phyloP scores from a whole-genome alignment of 1,140 invertebrate species.

The Diplogasteroides magnus region DNA sequence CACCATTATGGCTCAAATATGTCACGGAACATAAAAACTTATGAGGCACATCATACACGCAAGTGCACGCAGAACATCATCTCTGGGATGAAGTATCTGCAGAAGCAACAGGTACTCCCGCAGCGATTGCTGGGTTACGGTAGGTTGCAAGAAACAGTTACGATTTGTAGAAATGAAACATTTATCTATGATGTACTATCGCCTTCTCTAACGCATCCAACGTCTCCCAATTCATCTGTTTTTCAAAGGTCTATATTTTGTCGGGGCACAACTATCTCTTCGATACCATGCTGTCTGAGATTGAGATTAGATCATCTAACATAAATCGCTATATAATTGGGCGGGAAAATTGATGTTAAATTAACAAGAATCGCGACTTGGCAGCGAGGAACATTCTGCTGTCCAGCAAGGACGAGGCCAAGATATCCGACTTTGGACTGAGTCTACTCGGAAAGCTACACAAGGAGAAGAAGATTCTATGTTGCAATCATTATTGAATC shows the following conservation, averaged over 20 bases:
- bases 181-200: too few relatives aligned
- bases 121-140: too few relatives aligned
- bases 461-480: conserved; percentile 29
- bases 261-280: not conserved
- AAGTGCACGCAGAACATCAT: conserved; percentile 16
- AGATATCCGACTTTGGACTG: conserved; percentile 35
- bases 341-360: not conserved
- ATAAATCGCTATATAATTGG: too few relatives aligned
- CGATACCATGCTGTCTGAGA: too few relatives aligned
- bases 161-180: not conserved
- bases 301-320: too few relatives aligned
- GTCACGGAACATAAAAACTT: too few relatives aligned
- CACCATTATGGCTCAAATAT: conserved; percentile 13
- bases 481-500: too few relatives aligned
- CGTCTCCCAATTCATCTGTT: too few relatives aligned
- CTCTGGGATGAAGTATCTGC: conserved; percentile 13
- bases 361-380: conserved; percentile 70
- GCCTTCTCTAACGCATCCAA: too few relatives aligned
- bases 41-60: too few relatives aligned
- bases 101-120: conserved; percentile 8
- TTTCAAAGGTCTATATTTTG: too few relatives aligned
- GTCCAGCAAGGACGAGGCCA: conserved; percentile 9
- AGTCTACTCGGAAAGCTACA: conserved; percentile 23
- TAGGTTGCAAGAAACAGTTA: not conserved
- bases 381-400: conserved; percentile 73